A percentile compares a stretch with the other conserved stretches of the same genome.
Evolutionary conservation across 2,888 invertebrate species (phyloP).

Genomic region (Phyto melanocephala): DNA sequence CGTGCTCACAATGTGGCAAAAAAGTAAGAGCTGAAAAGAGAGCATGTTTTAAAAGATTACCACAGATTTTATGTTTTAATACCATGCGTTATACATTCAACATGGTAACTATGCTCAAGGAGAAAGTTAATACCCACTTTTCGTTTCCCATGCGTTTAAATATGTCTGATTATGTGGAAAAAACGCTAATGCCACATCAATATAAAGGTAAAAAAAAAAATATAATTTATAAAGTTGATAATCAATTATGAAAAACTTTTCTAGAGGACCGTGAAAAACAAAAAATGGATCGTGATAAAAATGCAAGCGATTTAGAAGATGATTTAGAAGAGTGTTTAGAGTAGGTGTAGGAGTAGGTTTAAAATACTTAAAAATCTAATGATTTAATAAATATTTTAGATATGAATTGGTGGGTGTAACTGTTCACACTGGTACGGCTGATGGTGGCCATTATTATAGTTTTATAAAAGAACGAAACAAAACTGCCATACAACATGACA

Average conservation of each 20-base stretch:
- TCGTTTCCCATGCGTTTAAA: slow-evolving; percentile 95
- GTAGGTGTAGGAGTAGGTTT: slow-evolving; percentile 79
- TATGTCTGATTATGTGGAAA: slow-evolving; percentile 97
- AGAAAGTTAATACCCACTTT: slow-evolving; percentile 98
- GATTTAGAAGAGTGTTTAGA: slow-evolving; percentile 87
- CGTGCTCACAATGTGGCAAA: slow-evolving; percentile 95
- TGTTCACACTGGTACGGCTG: slow-evolving; percentile 98
- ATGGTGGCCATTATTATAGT: slow-evolving; percentile 97
- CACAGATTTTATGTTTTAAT: slow-evolving; percentile 95
- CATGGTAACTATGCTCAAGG: slow-evolving; percentile 98
- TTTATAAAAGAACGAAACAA: slow-evolving; percentile 93
- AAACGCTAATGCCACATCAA: slow-evolving; percentile 93
- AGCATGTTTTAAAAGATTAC: slow-evolving; percentile 95
- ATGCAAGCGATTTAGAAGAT: slow-evolving; percentile 74
- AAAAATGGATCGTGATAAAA: slow-evolving; percentile 75
- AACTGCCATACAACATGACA: slow-evolving; percentile 84
- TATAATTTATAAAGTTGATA: too few species aligned
- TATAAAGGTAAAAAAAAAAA: slow-evolving; percentile 87
- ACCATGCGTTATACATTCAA: slow-evolving; percentile 98
- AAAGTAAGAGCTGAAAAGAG: slow-evolving; percentile 97
- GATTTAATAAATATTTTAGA: slow-evolving; percentile 74
- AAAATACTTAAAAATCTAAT: neutral
- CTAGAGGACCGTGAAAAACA: slow-evolving; percentile 83
- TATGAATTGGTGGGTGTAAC: slow-evolving; percentile 95
- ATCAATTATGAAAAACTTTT: neutral